Evolutionary conservation across 2,113 vertebrate genomes (phyloP), one percentile per base, ranked within the genome.

Genomic region (Neodontobutis hainanensis): DNA sequence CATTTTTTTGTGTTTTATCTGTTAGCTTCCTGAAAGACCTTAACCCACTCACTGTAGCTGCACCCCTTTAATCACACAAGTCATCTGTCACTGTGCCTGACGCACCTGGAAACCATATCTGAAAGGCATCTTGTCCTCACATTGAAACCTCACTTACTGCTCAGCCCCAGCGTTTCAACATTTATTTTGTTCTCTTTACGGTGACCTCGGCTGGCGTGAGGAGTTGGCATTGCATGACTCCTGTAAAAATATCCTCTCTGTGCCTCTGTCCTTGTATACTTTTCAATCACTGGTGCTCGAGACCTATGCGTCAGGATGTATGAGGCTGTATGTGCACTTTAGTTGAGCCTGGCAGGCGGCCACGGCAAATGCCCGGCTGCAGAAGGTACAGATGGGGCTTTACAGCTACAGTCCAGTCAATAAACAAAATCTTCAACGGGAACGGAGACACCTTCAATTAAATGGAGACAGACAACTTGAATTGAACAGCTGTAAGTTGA

Each of bases 331-430:
- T 62, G 63, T 70, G 57, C 68, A 45, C 64, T 32, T 43, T 36
- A 48, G 35, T 63, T 12, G n/a, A 48, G 45, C 11, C 40, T 68
- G 70, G 63, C 45, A 7, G 11, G 8, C 70, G 55, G 70, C 78
- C 82, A 56, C 19, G 0, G 0, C 44, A 46, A 4, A 2, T 27
- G 1, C 32, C 11, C 58, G 61, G 5, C 51, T 71, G 52, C 70
- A 70, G 35, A 76, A 51, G 59, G 48, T 65, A 48, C 63, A 38
- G 16, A 70, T 61, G 63, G 35, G 53, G 61, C 62, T 77, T 77
- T 71, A 77, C 69, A 14, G 49, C 69, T 74, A 45, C 69, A 46
- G 59, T 46, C 2, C 53, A 67, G 76, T 65, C 73, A 65, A 71
- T 74, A 60, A 71, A 71, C 63, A 68, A 67, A 49, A 14, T 61